Base-by-base conservation (phyloP, 2,888 invertebrate genomes). In the Gordius sp. region DNA sequence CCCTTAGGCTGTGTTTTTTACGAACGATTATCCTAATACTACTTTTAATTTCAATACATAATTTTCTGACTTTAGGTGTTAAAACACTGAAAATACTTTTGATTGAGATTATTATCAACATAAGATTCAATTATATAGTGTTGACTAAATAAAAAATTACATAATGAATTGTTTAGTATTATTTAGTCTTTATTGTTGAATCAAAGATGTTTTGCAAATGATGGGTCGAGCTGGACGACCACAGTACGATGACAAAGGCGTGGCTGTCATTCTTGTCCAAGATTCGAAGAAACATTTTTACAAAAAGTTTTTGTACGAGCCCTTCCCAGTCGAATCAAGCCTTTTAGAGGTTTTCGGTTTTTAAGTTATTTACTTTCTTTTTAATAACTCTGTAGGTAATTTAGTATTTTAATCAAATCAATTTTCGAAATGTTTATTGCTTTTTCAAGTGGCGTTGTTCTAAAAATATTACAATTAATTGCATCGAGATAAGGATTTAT, bases 221-320 rank as follows among this genome's bases (percentile, higher is more conserved):
- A 93, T 97, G 81, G 97, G 97, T 1, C 75, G 97, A 58, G 97
- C 97, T 59, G 97, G 97, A 0, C 75, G 97, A 57, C 97, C 97
- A 0, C 83, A 99, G 73, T 99, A 79, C 66, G 97, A 93, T 70
- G 81, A 81, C 64, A 80, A 82, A 63, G 97, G 75, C 1, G 73
- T 73, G 2, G 76, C 76, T 16, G 72, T 75, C 39, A 73, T 77
- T 55, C 68, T 75, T 41, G 76, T 99, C 0, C 93, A 97, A 65
- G 71, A 72, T 60, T 77, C 82, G 54, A 93, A 93, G 72, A 97
- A 99, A 71, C 83, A 83, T 68, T 99, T 93, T 73, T 99, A 99
- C 73, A 89, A 89, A 68, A 89, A 89, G 68, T 99, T 97, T 73
- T 72, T 99, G 0, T 93, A 97, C 69, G 91, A 97, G 68, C 97